Evolutionary conservation across 2,797 vertebrate genomes (phyloP).

Genomic region (Myripristis murdjan): DNA sequence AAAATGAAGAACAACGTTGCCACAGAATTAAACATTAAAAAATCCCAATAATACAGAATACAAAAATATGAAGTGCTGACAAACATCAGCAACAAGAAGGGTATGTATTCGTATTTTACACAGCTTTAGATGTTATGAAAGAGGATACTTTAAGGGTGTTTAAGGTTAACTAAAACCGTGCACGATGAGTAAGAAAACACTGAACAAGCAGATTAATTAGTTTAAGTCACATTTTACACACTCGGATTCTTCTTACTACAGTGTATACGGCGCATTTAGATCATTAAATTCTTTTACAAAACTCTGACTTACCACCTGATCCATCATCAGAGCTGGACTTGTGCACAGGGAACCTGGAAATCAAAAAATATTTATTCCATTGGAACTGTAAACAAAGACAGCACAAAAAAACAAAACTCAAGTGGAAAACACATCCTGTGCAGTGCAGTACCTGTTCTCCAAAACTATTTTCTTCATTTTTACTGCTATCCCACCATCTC

Average conservation of each 20-base stretch:
- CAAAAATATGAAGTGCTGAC: not conserved
- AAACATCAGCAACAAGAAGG: not conserved
- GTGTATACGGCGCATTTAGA: not conserved
- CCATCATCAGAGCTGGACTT: conserved; percentile 96
- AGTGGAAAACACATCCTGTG: not conserved
- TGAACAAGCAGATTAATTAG: no score
- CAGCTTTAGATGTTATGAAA: not conserved
- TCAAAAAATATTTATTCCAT: conserved; percentile 9
- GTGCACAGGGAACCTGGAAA: conserved; percentile 90
- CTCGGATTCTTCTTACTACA: not conserved
- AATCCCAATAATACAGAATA: no score
- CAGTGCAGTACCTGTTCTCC: conserved; percentile 75
- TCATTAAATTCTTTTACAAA: not conserved
- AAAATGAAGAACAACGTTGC: conserved; percentile 22
- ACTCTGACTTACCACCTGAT: conserved; percentile 88
- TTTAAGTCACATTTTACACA: not conserved
- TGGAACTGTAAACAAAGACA: not conserved
- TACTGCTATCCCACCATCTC: conserved; percentile 64
- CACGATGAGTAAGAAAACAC: no score
- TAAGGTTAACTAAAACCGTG: no score
- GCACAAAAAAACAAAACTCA: not conserved
- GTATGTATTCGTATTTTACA: not conserved
- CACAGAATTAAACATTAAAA: not conserved
- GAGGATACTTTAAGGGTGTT: no score
- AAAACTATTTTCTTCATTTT: conserved; percentile 80